phyloP scores from a whole-genome alignment of 2,113 vertebrate genomes.

The Corythornis vintsioides region DNA sequence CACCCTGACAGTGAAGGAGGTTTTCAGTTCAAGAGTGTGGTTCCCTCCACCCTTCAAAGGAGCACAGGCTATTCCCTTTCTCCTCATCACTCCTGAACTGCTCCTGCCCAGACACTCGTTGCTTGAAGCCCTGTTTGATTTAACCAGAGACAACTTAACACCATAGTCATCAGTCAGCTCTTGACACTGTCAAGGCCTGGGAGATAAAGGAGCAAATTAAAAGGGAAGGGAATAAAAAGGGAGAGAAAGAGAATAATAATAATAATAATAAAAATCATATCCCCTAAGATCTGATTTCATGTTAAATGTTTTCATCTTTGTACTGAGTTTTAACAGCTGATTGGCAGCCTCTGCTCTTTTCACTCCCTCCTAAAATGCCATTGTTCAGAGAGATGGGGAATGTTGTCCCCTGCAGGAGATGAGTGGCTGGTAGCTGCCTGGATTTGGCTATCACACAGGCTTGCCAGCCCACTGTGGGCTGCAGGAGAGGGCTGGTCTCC shows the following conservation, averaged over 20 bases:
- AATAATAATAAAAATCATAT: background rate
- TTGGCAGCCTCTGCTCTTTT: background rate
- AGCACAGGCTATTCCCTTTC: background rate
- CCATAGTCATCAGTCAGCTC: background rate
- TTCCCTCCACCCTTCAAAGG: background rate
- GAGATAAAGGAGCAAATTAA: constrained; percentile 31
- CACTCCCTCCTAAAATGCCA: background rate
- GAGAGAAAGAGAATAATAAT: background rate
- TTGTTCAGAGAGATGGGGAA: background rate
- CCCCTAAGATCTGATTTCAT: background rate
- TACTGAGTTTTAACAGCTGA: background rate
- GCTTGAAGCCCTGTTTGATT: constrained; percentile 27
- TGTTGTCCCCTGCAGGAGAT: background rate
- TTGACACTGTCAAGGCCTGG: constrained; percentile 25
- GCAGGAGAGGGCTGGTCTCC: background rate
- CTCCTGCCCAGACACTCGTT: background rate
- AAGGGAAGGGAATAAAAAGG: background rate
- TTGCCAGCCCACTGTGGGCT: background rate
- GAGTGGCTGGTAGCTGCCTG: background rate
- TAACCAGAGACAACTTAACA: constrained; percentile 24
- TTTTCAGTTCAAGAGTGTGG: background rate
- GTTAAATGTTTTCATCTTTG: constrained; percentile 38
- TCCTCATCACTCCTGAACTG: background rate
- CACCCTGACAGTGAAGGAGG: background rate
- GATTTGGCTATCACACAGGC: background rate